phyloP scores from a whole-genome alignment of 2,888 invertebrate species.

The Agelastica alni region DNA sequence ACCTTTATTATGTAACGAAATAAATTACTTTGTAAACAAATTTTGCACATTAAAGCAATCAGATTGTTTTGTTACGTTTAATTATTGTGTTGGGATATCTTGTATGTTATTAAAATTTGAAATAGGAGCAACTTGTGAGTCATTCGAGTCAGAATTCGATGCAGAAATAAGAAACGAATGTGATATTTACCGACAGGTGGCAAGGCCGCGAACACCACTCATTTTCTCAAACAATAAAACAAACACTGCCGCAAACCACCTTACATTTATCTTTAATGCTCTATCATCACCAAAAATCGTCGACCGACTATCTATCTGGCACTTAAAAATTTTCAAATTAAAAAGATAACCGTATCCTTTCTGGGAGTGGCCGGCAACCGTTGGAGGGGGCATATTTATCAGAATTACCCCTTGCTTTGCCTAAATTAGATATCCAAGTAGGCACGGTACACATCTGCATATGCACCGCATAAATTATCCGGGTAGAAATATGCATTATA shows the following conservation, averaged over 20 bases:
- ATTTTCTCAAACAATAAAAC: conserved; percentile 16
- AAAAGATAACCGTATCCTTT: conserved; percentile 48
- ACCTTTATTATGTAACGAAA: too few species aligned
- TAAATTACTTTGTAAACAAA: too few species aligned
- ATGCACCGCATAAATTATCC: conserved; percentile 47
- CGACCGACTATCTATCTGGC: conserved; percentile 37
- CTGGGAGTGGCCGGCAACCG: conserved; percentile 46
- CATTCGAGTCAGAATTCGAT: too few species aligned
- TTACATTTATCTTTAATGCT: conserved; percentile 13
- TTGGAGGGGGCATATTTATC: conserved; percentile 43
- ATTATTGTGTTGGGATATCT: too few species aligned
- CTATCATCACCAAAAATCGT: conserved; percentile 26
- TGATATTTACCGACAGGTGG: conserved; percentile 24
- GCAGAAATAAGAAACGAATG: conserved; percentile 3
- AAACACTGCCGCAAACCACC: conserved; percentile 4
- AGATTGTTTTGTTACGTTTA: too few species aligned
- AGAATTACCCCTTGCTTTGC: conserved; percentile 44
- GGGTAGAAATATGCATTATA: conserved; percentile 50
- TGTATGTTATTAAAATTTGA: too few species aligned
- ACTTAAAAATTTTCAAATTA: conserved; percentile 29
- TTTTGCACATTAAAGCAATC: too few species aligned
- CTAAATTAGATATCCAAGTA: conserved; percentile 50
- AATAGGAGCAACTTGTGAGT: too few species aligned
- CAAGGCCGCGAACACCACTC: conserved; percentile 10
- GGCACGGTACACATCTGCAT: conserved; percentile 50